Base-by-base conservation (phyloP, 2,888 invertebrate genomes). In the Mechanitis mazaeus region DNA sequence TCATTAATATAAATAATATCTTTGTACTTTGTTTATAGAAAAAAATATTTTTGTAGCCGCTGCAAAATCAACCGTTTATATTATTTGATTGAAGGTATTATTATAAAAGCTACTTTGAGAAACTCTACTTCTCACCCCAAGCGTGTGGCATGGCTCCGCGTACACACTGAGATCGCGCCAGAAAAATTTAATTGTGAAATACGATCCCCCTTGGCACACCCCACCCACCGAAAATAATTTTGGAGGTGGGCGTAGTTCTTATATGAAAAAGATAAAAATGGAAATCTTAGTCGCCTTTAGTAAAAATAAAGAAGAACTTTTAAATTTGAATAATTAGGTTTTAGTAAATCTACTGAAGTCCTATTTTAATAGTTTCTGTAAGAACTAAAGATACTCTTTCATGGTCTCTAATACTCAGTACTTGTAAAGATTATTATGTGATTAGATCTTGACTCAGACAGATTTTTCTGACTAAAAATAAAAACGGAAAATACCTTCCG, bases 151-250 rank as follows among this genome's bases (percentile, higher is more conserved):
- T 77, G 75, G 78, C 82, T 83, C 77, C 77, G 80, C 83, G 82
- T 83, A 83, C 84, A 83, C 81, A 83, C 79, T 81, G 81, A 81
- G 81, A 85, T 84, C 81, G 80, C 81, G 83, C 80, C 84, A 84
- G 85, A 87, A 87, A 87, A 87, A 87, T 85, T 86, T 87, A 87
- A 88, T 87, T 87, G 87, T 85, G 84, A 87, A 87, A 85, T 84
- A 85, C 84, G 83, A 79, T 71, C 75, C 72, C 69, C 76, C 42
- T 20, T 72, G 71, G 72, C 70, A 67, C 69, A 68, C 61, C 69
- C 67, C 67, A 54, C 60, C 62, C 66, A 65, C 72, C 70, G 65
- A 72, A 72, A 71, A 71, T 72, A 69, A 71, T 68, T 67, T 67
- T 65, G 65, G 58, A 69, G 61, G 67, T 69, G 69, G 69, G 70